Evolutionary conservation across 2,113 vertebrate species (phyloP).

Genomic region (Peromyscus leucopus): DNA sequence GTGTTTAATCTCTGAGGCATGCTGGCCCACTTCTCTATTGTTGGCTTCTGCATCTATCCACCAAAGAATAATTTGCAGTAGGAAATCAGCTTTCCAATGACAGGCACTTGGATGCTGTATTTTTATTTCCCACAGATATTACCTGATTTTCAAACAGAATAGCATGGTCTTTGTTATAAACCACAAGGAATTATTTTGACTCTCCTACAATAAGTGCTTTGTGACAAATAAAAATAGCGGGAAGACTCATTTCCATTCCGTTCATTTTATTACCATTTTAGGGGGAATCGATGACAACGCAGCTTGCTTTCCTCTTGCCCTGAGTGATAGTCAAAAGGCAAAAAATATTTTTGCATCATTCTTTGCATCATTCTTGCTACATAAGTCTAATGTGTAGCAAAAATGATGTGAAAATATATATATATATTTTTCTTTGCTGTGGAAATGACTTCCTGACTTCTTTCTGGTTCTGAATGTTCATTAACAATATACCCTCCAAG

Average conservation of each 20-base stretch:
- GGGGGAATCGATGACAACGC: background rate
- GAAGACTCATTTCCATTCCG: background rate
- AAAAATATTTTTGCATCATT: background rate
- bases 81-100: background rate
- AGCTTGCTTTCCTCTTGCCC: background rate
- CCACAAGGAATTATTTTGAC: constrained; percentile 28
- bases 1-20: background rate
- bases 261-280: constrained; percentile 21
- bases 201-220: background rate
- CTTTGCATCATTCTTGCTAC: background rate
- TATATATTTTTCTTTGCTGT: background rate
- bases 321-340: background rate
- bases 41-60: background rate
- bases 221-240: background rate
- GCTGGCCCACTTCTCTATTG: background rate
- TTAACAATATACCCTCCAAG: background rate
- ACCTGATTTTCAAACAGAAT: constrained; percentile 46
- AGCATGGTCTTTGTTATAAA: constrained; percentile 38
- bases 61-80: background rate
- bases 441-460: background rate
- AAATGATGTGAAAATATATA: too few species aligned
- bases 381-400: background rate
- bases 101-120: background rate
- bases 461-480: background rate
- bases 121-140: constrained; percentile 53